These are phyloP conservation scores for Alligator mississippiensis DNA, from an alignment of 2,113 vertebrate genomes.

Conservation along the genomic window DNA sequence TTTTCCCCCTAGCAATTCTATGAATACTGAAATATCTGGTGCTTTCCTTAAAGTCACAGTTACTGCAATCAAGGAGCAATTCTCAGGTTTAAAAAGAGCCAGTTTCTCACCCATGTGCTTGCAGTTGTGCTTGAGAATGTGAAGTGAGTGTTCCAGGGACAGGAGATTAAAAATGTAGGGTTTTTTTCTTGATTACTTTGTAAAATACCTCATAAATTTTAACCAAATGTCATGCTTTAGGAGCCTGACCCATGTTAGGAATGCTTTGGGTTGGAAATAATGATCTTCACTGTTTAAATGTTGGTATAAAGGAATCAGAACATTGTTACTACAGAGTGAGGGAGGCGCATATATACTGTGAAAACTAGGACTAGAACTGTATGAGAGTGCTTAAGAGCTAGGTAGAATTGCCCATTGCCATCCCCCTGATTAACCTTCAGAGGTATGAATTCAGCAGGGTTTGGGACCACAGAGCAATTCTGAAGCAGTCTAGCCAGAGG, in stretches of 20 bases:
- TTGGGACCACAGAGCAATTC: not conserved
- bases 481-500: not conserved
- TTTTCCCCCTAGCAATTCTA: not conserved
- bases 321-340: not conserved
- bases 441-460: not conserved
- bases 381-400: not conserved
- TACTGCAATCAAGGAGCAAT: not conserved
- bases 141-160: not conserved
- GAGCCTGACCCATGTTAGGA: fast-evolving
- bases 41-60: conserved; percentile 14
- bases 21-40: conserved; percentile 1
- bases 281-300: conserved; percentile 1
- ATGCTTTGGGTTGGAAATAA: not conserved
- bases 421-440: not conserved
- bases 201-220: conserved; percentile 26
- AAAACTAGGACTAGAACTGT: not conserved
- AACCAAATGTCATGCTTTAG: not conserved
- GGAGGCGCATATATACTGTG: not conserved
- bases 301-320: conserved; percentile 11
- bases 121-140: conserved; percentile 17
- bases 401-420: not conserved
- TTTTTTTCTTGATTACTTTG: not conserved
- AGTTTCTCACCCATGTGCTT: conserved; percentile 32
- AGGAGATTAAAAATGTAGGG: too few relatives aligned
- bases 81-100: not conserved